phyloP scores from a whole-genome alignment of 1,140 invertebrate species.

The Dysdera silvatica region DNA sequence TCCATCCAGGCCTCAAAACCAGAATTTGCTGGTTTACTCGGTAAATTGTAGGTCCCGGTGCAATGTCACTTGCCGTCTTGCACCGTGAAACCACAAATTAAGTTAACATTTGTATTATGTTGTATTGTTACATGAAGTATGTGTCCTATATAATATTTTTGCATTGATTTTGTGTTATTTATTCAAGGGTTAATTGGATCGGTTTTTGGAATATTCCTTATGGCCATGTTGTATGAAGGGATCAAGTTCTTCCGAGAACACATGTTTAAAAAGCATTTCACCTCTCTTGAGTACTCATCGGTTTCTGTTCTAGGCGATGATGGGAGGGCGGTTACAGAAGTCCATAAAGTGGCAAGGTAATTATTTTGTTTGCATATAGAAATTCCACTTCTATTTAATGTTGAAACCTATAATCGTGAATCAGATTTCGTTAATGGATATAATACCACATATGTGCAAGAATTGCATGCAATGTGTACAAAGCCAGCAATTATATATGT shows the following conservation, averaged over 20 bases:
- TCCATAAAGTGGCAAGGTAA: constrained; percentile 30
- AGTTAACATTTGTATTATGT: neutral
- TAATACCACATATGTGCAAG: too few relatives aligned
- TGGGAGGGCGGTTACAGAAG: constrained; percentile 25
- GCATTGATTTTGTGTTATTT: constrained; percentile 26
- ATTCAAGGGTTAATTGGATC: constrained; percentile 62
- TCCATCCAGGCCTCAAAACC: too few relatives aligned
- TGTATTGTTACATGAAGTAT: neutral
- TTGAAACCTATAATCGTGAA: too few relatives aligned
- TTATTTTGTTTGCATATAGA: neutral
- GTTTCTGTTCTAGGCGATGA: constrained; percentile 26
- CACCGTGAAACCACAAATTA: neutral
- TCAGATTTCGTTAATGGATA: too few relatives aligned
- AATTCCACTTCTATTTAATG: too few relatives aligned
- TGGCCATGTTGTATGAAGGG: constrained; percentile 79
- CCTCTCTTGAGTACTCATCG: constrained; percentile 24
- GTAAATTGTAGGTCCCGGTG: too few relatives aligned
- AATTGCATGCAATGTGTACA: too few relatives aligned
- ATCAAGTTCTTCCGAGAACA: constrained; percentile 69
- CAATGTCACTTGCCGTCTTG: too few relatives aligned
- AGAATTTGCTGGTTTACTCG: too few relatives aligned
- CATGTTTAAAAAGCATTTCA: constrained; percentile 28
- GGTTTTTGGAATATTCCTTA: constrained; percentile 73
- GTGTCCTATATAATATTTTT: neutral
- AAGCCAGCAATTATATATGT: too few relatives aligned